These are phyloP conservation scores for Adrianichthys oophorus DNA, from an alignment of 2,797 vertebrate genomes.

Conservation along the genomic window DNA sequence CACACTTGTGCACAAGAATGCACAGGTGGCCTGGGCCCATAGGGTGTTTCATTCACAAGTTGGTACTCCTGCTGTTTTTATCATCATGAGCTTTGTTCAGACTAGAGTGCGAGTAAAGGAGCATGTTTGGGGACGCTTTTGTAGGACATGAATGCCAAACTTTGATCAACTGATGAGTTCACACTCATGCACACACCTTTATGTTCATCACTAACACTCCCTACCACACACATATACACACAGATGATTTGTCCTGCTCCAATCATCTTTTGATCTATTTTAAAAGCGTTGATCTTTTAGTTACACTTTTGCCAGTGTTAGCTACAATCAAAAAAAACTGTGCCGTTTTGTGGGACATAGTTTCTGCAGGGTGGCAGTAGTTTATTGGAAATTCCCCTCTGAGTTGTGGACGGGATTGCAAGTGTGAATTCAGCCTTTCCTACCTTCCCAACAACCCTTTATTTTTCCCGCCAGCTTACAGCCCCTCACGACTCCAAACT, in stretches of 20 bases:
- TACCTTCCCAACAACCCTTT: no score
- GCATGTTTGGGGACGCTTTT: constrained; percentile 39
- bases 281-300: no score
- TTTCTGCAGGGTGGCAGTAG: no score
- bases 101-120: constrained; percentile 57
- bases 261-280: no score
- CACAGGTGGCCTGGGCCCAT: constrained; percentile 68
- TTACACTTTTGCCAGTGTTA: no score
- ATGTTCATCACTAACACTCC: background rate
- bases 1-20: constrained; percentile 6
- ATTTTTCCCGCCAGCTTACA: no score
- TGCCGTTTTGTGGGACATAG: no score
- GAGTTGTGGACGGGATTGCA: no score
- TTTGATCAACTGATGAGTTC: constrained; percentile 54
- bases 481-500: no score
- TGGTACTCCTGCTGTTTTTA: constrained; percentile 68
- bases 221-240: constrained; percentile 8
- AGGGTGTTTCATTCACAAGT: constrained; percentile 73
- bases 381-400: no score
- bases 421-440: no score
- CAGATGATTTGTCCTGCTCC: constrained; percentile 29
- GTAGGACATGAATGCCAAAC: constrained; percentile 43
- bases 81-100: constrained; percentile 65
- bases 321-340: no score
- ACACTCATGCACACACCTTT: constrained; percentile 27